phyloP scores from a whole-genome alignment of 2,888 invertebrate species.

The Lycia hirtaria region DNA sequence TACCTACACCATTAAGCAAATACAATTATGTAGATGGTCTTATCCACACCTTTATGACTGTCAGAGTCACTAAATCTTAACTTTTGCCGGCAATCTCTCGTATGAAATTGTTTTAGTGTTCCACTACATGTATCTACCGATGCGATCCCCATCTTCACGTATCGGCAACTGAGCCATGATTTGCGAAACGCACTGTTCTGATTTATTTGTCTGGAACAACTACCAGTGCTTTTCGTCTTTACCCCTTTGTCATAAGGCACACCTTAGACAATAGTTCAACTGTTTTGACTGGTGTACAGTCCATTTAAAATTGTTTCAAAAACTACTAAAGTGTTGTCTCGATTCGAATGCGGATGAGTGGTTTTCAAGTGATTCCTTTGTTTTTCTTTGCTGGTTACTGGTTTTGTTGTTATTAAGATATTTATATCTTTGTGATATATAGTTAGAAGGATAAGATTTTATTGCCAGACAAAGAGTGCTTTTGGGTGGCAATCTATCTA shows the following conservation, averaged over 20 bases:
- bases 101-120: constrained; percentile 74
- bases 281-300: constrained; percentile 15
- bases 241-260: constrained; percentile 16
- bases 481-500: not conserved
- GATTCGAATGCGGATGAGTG: constrained; percentile 37
- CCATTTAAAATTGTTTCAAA: constrained; percentile 31
- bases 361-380: constrained; percentile 38
- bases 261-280: not conserved
- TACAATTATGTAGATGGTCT: too few species aligned
- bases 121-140: constrained; percentile 64
- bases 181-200: constrained; percentile 67
- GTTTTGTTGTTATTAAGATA: constrained; percentile 14
- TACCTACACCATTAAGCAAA: too few species aligned
- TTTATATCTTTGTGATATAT: not conserved
- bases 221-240: constrained; percentile 21
- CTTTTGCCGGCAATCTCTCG: constrained; percentile 70
- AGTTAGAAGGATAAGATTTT: not conserved
- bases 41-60: constrained; percentile 37
- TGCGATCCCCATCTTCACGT: constrained; percentile 65
- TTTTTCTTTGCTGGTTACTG: constrained; percentile 36
- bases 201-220: constrained; percentile 72
- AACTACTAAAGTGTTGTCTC: constrained; percentile 37
- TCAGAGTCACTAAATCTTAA: constrained; percentile 74
- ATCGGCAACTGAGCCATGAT: constrained; percentile 60
- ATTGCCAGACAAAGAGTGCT: not conserved